These are phyloP conservation scores for Drosophila bocqueti DNA, from an alignment of 1,140 invertebrate genomes.

Conservation along the genomic window DNA sequence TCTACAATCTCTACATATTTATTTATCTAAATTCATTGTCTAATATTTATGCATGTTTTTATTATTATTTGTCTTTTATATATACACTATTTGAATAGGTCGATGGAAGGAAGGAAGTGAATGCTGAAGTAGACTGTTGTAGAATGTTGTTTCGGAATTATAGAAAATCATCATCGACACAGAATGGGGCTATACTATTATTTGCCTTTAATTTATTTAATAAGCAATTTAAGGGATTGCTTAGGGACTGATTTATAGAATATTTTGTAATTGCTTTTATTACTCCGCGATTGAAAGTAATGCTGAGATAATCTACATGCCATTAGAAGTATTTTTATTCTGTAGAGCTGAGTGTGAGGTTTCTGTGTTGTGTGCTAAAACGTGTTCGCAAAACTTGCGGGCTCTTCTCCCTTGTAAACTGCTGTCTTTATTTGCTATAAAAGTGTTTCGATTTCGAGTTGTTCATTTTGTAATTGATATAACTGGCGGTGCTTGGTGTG, in stretches of 20 bases:
- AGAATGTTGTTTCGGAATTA: slow-evolving; percentile 3
- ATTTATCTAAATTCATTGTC: slow-evolving; percentile 65
- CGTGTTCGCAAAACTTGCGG: slow-evolving; percentile 44
- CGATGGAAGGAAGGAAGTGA: not conserved
- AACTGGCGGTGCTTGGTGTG: slow-evolving; percentile 75
- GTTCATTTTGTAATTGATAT: slow-evolving; percentile 68
- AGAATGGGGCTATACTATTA: slow-evolving; percentile 9
- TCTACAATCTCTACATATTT: slow-evolving; percentile 63
- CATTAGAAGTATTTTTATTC: slow-evolving; percentile 18
- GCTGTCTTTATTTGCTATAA: slow-evolving; percentile 42
- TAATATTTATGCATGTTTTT: slow-evolving; percentile 40
- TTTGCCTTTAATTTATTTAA: slow-evolving; percentile 20
- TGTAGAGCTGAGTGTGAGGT: slow-evolving; percentile 62
- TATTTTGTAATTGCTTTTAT: slow-evolving; percentile 52
- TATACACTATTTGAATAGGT: slow-evolving; percentile 57
- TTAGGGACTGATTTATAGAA: slow-evolving; percentile 50
- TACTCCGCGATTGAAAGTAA: slow-evolving; percentile 48
- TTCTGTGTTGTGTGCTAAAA: slow-evolving; percentile 73
- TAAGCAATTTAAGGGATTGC: slow-evolving; percentile 56
- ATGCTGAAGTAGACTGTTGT: not conserved
- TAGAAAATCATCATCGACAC: slow-evolving; percentile 4
- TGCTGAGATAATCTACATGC: slow-evolving; percentile 46
- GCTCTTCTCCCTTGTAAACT: slow-evolving; percentile 12
- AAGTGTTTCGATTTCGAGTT: slow-evolving; percentile 51
- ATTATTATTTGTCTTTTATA: slow-evolving; percentile 67